phyloP scores from a whole-genome alignment of 1,140 invertebrate genomes.

The Pseudomyrmex sp. region DNA sequence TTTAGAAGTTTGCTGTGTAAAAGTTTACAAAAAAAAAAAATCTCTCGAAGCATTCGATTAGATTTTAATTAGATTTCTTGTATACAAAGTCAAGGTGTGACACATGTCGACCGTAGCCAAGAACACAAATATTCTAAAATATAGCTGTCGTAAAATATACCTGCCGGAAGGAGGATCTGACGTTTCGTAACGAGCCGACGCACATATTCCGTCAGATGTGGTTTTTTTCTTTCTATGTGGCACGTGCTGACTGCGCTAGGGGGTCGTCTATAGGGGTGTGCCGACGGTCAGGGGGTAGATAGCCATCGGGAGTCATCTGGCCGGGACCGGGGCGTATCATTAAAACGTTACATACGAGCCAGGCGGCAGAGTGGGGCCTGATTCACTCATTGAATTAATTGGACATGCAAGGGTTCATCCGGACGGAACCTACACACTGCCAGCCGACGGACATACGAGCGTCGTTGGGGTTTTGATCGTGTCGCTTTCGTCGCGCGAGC shows the following conservation, averaged over 20 bases:
- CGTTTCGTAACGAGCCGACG: constrained; percentile 65
- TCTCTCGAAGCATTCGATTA: background rate
- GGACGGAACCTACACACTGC: constrained; percentile 54
- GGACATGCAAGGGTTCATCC: constrained; percentile 73
- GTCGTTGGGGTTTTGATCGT: constrained; percentile 45
- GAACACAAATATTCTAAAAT: constrained; percentile 32
- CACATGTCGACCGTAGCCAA: background rate
- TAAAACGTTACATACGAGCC: constrained; percentile 79
- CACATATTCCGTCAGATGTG: constrained; percentile 81
- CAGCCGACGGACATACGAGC: constrained; percentile 35
- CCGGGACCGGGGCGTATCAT: constrained; percentile 77
- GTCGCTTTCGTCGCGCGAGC: constrained; percentile 37
- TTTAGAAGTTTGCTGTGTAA: too few species aligned
- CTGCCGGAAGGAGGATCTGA: constrained; percentile 60
- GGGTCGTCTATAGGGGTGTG: constrained; percentile 71
- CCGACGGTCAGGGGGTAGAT: constrained; percentile 83
- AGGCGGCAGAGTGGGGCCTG: constrained; percentile 63
- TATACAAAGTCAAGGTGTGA: background rate
- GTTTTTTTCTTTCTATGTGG: constrained; percentile 68
- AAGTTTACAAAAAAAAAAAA: background rate
- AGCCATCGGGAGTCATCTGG: constrained; percentile 84
- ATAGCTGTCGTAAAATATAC: constrained; percentile 6
- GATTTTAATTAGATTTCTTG: background rate
- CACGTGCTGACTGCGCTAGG: constrained; percentile 79
- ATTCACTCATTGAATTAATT: constrained; percentile 83